These are phyloP conservation scores for Xestia sexstrigata DNA, from an alignment of 2,888 invertebrate species.

Conservation along the genomic window DNA sequence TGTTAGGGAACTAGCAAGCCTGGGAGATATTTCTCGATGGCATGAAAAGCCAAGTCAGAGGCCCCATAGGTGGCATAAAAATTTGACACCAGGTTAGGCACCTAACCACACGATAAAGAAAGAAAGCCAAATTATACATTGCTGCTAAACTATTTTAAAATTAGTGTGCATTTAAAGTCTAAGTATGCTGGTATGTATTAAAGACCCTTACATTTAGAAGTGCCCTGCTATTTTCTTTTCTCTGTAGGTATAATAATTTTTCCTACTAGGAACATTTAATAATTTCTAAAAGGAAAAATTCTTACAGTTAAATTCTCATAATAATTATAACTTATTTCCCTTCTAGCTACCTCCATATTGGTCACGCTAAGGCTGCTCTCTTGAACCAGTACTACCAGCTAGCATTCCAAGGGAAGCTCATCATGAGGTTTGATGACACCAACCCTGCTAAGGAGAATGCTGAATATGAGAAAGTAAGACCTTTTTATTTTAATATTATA, in stretches of 20 bases:
- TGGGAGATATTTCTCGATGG: too few species aligned
- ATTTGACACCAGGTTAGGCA: too few species aligned
- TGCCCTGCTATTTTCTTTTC: background rate
- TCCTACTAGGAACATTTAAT: background rate
- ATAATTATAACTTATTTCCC: background rate
- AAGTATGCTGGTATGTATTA: background rate
- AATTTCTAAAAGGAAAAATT: background rate
- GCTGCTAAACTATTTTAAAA: background rate
- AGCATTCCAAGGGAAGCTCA: conserved; percentile 97
- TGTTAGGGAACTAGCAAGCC: too few species aligned
- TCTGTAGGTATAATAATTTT: background rate
- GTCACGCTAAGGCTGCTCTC: conserved; percentile 99
- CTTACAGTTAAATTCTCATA: background rate
- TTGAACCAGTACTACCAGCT: conserved; percentile 99
- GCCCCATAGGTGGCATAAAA: too few species aligned
- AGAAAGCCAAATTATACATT: background rate
- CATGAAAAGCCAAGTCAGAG: too few species aligned
- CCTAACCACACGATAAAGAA: too few species aligned
- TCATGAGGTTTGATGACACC: conserved; percentile 99
- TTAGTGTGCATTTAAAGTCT: background rate
- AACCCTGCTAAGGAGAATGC: conserved; percentile 99
- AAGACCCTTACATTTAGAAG: background rate
- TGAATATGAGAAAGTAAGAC: conserved; percentile 97
- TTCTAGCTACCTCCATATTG: conserved; percentile 97
- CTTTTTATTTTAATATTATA: background rate